Evolutionary conservation across 1,140 invertebrate genomes (phyloP).

Genomic region (Leucophenga varia): DNA sequence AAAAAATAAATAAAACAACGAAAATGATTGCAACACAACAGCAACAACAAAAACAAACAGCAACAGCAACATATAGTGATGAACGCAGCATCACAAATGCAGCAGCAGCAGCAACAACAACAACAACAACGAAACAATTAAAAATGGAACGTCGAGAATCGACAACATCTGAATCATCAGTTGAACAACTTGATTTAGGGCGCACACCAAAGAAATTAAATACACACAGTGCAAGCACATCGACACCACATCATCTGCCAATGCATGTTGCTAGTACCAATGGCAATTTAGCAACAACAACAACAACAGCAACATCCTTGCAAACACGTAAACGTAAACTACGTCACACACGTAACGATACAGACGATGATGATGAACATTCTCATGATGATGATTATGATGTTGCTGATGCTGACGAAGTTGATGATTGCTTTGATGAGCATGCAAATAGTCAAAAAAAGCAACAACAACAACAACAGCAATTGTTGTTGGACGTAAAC

Average conservation of each 20-base stretch:
- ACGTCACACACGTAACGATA: no score
- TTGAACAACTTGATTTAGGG: conserved; percentile 50
- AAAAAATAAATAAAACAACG: conserved; percentile 11
- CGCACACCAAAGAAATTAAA: conserved; percentile 52
- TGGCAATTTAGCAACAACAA: conserved; percentile 1
- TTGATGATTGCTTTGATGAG: no score
- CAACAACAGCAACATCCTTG: conserved; percentile 7
- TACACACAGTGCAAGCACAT: conserved; percentile 35
- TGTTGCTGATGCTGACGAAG: no score
- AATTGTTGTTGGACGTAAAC: no score
- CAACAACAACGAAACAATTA: background rate
- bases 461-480: conserved; percentile 32
- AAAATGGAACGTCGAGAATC: conserved; percentile 49
- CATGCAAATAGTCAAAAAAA: no score
- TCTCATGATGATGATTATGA: no score
- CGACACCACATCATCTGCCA: conserved; percentile 33
- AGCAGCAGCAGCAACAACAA: no score
- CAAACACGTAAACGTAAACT: no score
- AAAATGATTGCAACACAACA: conserved; percentile 37
- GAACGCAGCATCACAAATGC: conserved; percentile 1
- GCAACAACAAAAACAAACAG: conserved; percentile 5
- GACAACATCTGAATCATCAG: conserved; percentile 51
- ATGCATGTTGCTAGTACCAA: background rate
- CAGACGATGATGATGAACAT: no score
- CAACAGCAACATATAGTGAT: conserved; percentile 9